Conservation (phyloP, 2,113 vertebrate genomes). For the Ciconia stormi region DNA sequence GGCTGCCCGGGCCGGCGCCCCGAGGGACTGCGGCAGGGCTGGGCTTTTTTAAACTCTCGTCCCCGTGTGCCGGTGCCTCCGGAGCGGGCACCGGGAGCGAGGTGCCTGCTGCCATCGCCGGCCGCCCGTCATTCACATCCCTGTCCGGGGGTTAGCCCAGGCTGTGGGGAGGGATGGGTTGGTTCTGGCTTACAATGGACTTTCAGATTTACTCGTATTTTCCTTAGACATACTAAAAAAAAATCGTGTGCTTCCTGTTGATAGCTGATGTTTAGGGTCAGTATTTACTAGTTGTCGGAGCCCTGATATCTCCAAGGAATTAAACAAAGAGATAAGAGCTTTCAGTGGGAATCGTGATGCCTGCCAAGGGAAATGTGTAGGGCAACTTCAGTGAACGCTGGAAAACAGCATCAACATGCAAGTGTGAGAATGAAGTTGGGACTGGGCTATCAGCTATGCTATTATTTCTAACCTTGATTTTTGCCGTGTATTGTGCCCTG, state of each 20-base stretch:
- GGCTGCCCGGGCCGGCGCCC: fast-evolving
- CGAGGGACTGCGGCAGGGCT: neutral
- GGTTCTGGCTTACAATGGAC: neutral
- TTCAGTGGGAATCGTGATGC: neutral
- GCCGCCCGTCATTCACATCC: neutral
- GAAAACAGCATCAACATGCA: neutral
- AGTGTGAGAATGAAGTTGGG: neutral
- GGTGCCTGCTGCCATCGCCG: neutral
- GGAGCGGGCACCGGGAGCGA: neutral
- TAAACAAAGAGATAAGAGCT: neutral
- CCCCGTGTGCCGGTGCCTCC: neutral
- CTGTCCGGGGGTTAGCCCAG: neutral
- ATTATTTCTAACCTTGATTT: neutral
- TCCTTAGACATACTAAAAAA: neutral
- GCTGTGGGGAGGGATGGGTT: neutral
- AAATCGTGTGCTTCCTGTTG: fast-evolving
- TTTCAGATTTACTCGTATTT: neutral
- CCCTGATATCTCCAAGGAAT: neutral
- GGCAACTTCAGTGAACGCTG: neutral
- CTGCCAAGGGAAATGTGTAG: neutral
- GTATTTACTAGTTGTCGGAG: neutral
- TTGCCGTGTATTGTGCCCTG: neutral
- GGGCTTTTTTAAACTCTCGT: fast-evolving
- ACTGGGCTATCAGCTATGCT: neutral
- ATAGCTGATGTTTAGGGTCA: neutral